Base-by-base conservation (phyloP, 2,113 vertebrate genomes). In the Nyctereutes procyonoides region DNA sequence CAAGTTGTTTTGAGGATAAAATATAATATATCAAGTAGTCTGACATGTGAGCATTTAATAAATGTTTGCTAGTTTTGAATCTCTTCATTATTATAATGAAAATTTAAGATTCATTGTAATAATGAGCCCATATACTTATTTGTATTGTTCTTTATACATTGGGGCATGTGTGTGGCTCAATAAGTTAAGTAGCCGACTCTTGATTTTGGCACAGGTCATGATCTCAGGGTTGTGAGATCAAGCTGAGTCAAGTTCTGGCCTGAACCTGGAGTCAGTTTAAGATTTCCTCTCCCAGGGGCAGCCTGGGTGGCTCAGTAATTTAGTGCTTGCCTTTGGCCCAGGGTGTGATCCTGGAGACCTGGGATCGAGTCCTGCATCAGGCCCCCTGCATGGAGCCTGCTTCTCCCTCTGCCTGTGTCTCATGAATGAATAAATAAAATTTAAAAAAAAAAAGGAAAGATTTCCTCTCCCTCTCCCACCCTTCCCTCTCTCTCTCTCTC, bases 1-100 rank as follows among this genome's bases (percentile, higher is more conserved):
- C 24, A 82, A 38, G 32, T 96, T 95, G 28, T 96, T 97, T 53
- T 87, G 60, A 96, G 79, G 38, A 56, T 92, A 93, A 96, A 96
- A 86, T 92, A 85, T 77, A 80, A 81, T 95, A 53, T 76, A 63
- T 93, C 86, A 95, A 92, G 30, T 35, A 71, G 43, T 87, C 86
- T 87, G 38, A 92, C 26, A n/a, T 80, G 48, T 85, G 48, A 90
- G 26, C 71, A 83, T 87, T 82, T 90, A 95, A 69, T 94, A 84
- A 67, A 93, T 60, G 30, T 77, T 89, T 93, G 38, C 55, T 92
- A 60, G 55, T 87, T 95, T 92, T 93, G n/a, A 93, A 43, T 85
- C 15, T 95, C 30, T 90, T 82, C 32, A 56, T 96, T 89, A 77
- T 93, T 84, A 79, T 76, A 79, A 48, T 76, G 58, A 55, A 62